These are phyloP conservation scores for Fragum sueziense DNA, from an alignment of 2,888 invertebrate genomes.

Conservation along the genomic window DNA sequence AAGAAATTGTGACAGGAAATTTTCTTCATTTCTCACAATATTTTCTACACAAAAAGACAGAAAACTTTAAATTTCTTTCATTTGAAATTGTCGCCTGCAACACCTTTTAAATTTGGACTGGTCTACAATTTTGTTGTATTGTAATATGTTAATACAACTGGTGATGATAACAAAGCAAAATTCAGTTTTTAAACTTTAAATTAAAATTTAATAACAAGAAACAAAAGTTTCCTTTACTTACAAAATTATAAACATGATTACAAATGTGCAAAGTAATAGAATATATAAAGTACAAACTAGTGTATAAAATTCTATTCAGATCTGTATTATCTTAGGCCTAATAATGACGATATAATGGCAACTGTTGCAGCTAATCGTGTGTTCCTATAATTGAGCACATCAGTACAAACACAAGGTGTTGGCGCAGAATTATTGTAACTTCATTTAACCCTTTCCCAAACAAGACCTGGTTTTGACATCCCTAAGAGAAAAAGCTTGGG, in stretches of 20 bases:
- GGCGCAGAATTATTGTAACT: not conserved
- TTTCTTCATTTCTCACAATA: no score
- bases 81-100: not conserved
- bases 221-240: constrained; percentile 12
- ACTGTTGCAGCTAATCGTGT: not conserved
- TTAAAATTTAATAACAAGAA: constrained; percentile 1
- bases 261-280: constrained; percentile 9
- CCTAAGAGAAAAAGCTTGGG: no score
- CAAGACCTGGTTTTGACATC: no score
- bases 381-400: not conserved
- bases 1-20: no score
- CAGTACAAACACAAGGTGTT: not conserved
- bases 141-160: not conserved
- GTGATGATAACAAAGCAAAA: not conserved
- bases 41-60: no score
- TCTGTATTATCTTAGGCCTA: no score
- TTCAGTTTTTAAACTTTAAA: not conserved
- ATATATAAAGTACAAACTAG: not conserved
- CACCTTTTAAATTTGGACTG: not conserved
- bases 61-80: no score
- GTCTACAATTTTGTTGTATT: not conserved
- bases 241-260: constrained; percentile 3
- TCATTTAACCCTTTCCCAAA: no score
- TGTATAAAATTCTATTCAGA: not conserved
- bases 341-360: not conserved